Conservation (phyloP, 2,113 vertebrate species). For the Euleptes europaea region DNA sequence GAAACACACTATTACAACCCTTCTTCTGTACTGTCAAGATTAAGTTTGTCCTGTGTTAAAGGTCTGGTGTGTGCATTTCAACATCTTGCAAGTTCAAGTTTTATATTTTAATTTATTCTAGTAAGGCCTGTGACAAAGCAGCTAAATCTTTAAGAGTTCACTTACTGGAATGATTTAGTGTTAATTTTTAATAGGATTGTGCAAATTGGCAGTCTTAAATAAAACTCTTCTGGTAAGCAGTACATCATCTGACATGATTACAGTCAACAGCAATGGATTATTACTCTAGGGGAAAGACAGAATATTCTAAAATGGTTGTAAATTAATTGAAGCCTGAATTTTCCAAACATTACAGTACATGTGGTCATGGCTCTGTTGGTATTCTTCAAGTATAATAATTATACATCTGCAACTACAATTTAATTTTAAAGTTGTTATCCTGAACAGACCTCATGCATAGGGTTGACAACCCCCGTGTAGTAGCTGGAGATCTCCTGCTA, state of each 20-base stretch:
- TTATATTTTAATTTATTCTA: constrained; percentile 63
- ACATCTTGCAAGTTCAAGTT: constrained; percentile 48
- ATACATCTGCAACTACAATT: constrained; percentile 26
- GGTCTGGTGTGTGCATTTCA: constrained; percentile 56
- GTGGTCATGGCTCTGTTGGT: constrained; percentile 15
- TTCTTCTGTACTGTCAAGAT: constrained; percentile 40
- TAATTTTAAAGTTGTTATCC: constrained; percentile 52
- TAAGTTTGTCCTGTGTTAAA: constrained; percentile 50
- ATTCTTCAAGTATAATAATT: constrained; percentile 30
- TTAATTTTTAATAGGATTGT: constrained; percentile 60
- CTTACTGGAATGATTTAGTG: constrained; percentile 46
- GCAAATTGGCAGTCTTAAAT: constrained; percentile 58
- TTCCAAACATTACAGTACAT: constrained; percentile 21
- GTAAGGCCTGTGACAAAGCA: constrained; percentile 37
- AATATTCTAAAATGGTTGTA: neutral
- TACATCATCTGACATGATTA: constrained; percentile 37
- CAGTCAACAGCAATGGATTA: constrained; percentile 43
- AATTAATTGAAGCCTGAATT: constrained; percentile 21
- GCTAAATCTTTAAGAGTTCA: constrained; percentile 59
- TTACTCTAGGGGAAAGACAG: constrained; percentile 42
- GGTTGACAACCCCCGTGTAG: too few relatives aligned
- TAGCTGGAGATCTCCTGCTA: too few relatives aligned
- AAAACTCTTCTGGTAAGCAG: constrained; percentile 48
- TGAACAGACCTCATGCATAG: constrained; percentile 53
- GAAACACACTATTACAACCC: constrained; percentile 18